phyloP scores from a whole-genome alignment of 2,113 vertebrate species.

The Eudyptes chrysolophus region DNA sequence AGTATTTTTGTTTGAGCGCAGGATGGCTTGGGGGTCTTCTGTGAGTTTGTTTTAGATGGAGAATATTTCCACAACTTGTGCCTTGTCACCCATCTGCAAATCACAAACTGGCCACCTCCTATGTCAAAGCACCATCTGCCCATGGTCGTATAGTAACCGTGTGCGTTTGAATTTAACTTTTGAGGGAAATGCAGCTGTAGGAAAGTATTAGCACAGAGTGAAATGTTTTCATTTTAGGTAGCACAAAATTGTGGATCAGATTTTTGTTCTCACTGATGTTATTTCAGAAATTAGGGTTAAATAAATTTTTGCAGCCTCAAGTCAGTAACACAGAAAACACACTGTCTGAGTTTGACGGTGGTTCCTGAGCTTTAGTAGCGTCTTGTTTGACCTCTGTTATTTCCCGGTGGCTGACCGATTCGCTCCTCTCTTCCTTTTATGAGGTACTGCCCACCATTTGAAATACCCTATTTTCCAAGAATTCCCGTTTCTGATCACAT shows the following conservation, averaged over 20 bases:
- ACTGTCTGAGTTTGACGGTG: not conserved
- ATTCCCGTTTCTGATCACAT: not conserved
- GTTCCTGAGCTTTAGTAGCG: too few relatives aligned
- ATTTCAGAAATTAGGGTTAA: not conserved
- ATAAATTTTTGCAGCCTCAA: not conserved
- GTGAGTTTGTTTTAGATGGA: not conserved
- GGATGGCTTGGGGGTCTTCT: not conserved
- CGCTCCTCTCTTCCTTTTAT: not conserved
- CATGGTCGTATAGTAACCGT: rapidly evolving
- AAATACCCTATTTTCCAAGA: not conserved
- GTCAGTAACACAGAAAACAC: not conserved
- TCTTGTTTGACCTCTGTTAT: not conserved
- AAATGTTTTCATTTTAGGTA: not conserved
- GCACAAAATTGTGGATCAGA: not conserved
- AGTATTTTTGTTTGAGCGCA: not conserved
- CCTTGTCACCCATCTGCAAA: not conserved
- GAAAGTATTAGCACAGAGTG: not conserved
- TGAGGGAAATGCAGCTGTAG: not conserved
- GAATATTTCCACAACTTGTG: not conserved
- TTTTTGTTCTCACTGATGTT: not conserved
- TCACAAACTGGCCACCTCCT: not conserved
- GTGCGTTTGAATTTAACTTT: rapidly evolving
- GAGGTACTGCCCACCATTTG: not conserved
- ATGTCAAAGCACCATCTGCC: not conserved
- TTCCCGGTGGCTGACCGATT: not conserved